phyloP scores from a whole-genome alignment of 1,140 invertebrate species.

The Choristoneura fumiferana region DNA sequence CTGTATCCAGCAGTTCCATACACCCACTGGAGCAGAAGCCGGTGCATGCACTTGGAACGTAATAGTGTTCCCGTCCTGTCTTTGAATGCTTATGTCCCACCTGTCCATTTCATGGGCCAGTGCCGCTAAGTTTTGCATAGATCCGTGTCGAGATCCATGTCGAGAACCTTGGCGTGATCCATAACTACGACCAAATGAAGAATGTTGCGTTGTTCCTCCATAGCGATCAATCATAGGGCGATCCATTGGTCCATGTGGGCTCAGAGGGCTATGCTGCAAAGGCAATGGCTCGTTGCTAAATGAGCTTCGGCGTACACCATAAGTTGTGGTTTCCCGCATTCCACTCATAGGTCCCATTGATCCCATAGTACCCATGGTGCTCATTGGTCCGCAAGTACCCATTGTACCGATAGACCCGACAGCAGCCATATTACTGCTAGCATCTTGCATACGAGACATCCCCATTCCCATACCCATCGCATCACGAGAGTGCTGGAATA shows the following conservation, averaged over 20 bases:
- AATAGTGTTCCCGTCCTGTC: constrained; percentile 80
- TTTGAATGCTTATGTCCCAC: constrained; percentile 81
- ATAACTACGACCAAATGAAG: constrained; percentile 56
- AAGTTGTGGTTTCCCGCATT: constrained; percentile 64
- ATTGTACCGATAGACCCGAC: constrained; percentile 34
- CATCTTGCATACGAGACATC: constrained; percentile 56
- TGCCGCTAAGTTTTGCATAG: constrained; percentile 67
- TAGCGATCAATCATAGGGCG: constrained; percentile 64
- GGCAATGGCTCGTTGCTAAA: constrained; percentile 71
- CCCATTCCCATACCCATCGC: constrained; percentile 48
- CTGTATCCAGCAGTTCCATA: constrained; percentile 83
- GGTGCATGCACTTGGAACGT: constrained; percentile 82
- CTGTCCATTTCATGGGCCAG: constrained; percentile 78
- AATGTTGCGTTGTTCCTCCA: constrained; percentile 56
- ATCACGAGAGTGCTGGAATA: constrained; percentile 70
- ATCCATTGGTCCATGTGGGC: constrained; percentile 68
- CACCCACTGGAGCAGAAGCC: constrained; percentile 81
- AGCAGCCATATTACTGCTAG: constrained; percentile 41
- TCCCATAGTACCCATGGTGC: constrained; percentile 45
- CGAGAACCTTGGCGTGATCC: constrained; percentile 62
- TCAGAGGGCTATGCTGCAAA: constrained; percentile 68
- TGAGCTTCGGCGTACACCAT: constrained; percentile 69
- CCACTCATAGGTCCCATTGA: constrained; percentile 58
- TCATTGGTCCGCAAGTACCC: constrained; percentile 26
- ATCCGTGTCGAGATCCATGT: constrained; percentile 65